phyloP scores from a whole-genome alignment of 2,888 invertebrate genomes.

The Sipunculus nudus region DNA sequence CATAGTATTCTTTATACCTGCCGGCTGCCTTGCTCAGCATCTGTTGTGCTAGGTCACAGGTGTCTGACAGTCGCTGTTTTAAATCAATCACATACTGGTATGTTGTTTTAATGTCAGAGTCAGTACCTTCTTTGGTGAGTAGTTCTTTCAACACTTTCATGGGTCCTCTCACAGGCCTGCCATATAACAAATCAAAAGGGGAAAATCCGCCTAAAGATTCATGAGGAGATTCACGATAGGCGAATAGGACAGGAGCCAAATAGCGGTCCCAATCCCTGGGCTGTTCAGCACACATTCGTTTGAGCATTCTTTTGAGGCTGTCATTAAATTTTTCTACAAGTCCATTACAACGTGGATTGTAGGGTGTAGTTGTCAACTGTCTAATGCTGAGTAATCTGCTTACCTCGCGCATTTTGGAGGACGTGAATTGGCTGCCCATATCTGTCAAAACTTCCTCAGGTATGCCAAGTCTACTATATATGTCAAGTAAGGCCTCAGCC shows the following conservation, averaged over 20 bases:
- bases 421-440: slow-evolving; percentile 39
- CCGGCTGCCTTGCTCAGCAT: not conserved
- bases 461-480: slow-evolving; percentile 29
- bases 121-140: not conserved
- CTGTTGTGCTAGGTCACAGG: not conserved
- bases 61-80: too few relatives aligned
- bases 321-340: slow-evolving; percentile 24
- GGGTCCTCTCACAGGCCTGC: slow-evolving; percentile 6
- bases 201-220: slow-evolving; percentile 12
- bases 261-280: slow-evolving; percentile 18
- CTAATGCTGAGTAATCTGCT: slow-evolving; percentile 25
- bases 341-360: slow-evolving; percentile 25
- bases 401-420: slow-evolving; percentile 28
- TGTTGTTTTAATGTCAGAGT: too few relatives aligned
- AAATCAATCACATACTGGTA: too few relatives aligned
- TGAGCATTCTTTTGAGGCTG: slow-evolving; percentile 17
- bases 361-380: slow-evolving; percentile 20
- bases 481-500: slow-evolving; percentile 34
- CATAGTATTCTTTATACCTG: slow-evolving; percentile 25
- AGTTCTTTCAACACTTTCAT: slow-evolving; percentile 3
- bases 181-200: slow-evolving; percentile 18
- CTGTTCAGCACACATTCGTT: not conserved
- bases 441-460: slow-evolving; percentile 33
- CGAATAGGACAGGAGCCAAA: slow-evolving; percentile 5
- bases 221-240: slow-evolving; percentile 12